Conservation (phyloP, 2,797 vertebrate genomes). For the Phoxinus dragarum region DNA sequence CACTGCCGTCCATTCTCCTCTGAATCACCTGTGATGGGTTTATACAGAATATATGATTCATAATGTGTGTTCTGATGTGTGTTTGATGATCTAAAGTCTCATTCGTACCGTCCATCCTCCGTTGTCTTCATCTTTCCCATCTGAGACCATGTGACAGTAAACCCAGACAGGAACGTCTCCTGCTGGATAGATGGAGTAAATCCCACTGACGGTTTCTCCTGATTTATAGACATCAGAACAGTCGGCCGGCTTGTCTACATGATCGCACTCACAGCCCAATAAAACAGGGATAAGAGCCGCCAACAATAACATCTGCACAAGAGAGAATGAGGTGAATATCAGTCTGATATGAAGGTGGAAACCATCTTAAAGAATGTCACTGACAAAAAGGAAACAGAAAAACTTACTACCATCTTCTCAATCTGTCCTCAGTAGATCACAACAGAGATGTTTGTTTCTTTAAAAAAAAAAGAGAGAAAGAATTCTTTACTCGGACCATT, state of each 20-base stretch:
- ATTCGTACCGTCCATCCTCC: not conserved
- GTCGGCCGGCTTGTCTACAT: not conserved
- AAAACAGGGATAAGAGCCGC: not conserved
- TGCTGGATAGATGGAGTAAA: not conserved
- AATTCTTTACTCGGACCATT: not conserved
- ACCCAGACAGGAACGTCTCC: not conserved
- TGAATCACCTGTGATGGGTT: constrained; percentile 60
- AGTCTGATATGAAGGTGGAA: not conserved
- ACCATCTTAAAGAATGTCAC: not conserved
- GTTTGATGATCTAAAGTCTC: not conserved
- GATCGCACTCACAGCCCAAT: not conserved
- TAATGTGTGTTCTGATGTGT: not conserved
- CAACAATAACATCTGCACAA: not conserved
- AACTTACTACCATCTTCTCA: not conserved
- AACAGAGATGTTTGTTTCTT: not conserved
- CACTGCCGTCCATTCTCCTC: constrained; percentile 50
- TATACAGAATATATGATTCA: not conserved
- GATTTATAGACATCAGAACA: not conserved
- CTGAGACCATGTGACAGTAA: constrained; percentile 7
- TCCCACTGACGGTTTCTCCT: not conserved
- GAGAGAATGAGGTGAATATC: not conserved
- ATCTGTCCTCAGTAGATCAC: not conserved
- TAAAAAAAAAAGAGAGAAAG: not conserved
- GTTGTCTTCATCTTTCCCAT: not conserved
- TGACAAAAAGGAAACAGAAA: not conserved